Conservation (phyloP, 2,888 invertebrate genomes). For the Magallana nippona region DNA sequence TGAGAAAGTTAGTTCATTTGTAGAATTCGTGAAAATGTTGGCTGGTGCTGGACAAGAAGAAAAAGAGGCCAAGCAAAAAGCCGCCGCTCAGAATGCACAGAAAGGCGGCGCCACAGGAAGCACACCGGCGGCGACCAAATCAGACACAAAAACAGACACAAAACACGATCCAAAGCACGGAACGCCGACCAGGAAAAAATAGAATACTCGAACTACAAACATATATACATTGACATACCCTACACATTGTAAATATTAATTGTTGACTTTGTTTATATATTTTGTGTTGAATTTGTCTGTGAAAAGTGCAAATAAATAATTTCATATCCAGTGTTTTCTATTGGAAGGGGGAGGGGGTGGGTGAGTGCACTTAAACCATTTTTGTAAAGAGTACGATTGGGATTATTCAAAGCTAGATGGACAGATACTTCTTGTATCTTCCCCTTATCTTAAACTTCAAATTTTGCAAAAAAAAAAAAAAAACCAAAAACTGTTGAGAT, state of each 20-base stretch:
- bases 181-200: neutral
- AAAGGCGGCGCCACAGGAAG: constrained; percentile 19
- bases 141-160: neutral
- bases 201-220: neutral
- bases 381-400: too few relatives aligned
- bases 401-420: too few relatives aligned
- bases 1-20: neutral
- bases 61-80: neutral
- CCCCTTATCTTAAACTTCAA: too few relatives aligned
- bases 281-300: neutral
- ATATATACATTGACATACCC: neutral
- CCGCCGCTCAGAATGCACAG: constrained; percentile 1
- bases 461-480: too few relatives aligned
- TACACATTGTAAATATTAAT: neutral
- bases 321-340: neutral
- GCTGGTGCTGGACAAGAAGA: constrained; percentile 33
- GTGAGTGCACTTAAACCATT: too few relatives aligned
- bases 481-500: too few relatives aligned
- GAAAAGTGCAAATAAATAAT: neutral
- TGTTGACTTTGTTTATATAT: neutral
- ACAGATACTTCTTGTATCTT: too few relatives aligned
- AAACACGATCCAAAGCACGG: neutral
- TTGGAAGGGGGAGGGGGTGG: too few relatives aligned
- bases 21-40: constrained; percentile 24
- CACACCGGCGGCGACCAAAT: neutral